phyloP scores from a whole-genome alignment of 2,888 invertebrate species.

The Melipona beecheii region DNA sequence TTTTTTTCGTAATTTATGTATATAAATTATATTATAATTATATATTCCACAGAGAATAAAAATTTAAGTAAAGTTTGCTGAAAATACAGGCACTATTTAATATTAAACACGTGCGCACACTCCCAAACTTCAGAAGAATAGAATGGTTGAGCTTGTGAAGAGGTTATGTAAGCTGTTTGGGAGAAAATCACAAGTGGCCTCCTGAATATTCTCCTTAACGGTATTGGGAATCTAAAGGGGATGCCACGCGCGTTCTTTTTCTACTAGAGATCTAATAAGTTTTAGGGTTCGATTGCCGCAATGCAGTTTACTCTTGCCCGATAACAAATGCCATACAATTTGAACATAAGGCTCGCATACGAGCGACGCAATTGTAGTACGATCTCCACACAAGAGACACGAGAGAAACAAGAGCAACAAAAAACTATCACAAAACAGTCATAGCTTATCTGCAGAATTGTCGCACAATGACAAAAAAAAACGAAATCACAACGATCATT shows the following conservation, averaged over 20 bases:
- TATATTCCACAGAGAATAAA: background rate
- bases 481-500: too few species aligned
- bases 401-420: too few species aligned
- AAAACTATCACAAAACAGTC: too few species aligned
- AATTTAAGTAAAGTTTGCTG: background rate
- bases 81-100: background rate
- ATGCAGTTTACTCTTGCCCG: slow-evolving; percentile 58
- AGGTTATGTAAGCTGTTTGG: slow-evolving; percentile 39
- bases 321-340: slow-evolving; percentile 16
- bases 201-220: slow-evolving; percentile 11
- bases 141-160: background rate
- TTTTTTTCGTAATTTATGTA: background rate
- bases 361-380: too few species aligned
- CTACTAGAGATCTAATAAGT: slow-evolving; percentile 10
- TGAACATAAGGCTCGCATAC: background rate
- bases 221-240: slow-evolving; percentile 1
- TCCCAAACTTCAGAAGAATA: background rate
- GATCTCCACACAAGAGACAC: too few species aligned
- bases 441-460: too few species aligned
- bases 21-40: too few species aligned
- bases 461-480: too few species aligned
- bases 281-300: slow-evolving; percentile 63
- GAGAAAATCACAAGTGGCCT: slow-evolving; percentile 8
- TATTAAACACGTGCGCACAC: slow-evolving; percentile 10
- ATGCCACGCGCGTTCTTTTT: slow-evolving; percentile 3